Evolutionary conservation across 2,888 invertebrate species (phyloP).

Genomic region (Rhorus exstirpatorius): DNA sequence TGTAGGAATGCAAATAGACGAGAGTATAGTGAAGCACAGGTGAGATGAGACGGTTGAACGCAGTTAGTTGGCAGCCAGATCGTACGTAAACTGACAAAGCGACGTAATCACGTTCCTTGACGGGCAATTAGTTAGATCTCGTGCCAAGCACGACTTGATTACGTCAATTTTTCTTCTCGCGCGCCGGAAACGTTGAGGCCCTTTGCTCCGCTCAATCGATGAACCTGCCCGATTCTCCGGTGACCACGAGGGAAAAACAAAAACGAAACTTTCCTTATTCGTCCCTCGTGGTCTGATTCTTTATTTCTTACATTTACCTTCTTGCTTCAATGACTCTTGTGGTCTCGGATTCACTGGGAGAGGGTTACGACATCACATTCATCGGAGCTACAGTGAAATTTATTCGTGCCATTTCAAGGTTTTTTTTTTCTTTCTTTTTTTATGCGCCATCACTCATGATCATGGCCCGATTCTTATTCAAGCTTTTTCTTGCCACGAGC

Average conservation of each 20-base stretch:
- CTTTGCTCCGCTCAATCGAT: constrained; percentile 67
- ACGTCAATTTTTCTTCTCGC: constrained; percentile 82
- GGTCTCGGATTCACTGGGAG: no score
- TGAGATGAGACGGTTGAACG: constrained; percentile 28
- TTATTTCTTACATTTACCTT: constrained; percentile 1
- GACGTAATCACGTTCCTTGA: constrained; percentile 83
- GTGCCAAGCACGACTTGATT: constrained; percentile 79
- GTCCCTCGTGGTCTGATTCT: not conserved
- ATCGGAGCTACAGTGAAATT: not conserved
- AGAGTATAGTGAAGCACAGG: constrained; percentile 29
- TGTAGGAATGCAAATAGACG: constrained; percentile 59
- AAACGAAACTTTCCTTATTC: not conserved
- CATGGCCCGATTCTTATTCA: not conserved
- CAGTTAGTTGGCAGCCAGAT: constrained; percentile 39
- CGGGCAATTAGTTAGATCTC: constrained; percentile 83
- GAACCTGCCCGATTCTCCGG: constrained; percentile 26
- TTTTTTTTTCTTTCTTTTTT: no score
- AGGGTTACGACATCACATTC: not conserved
- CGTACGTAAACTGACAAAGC: constrained; percentile 81
- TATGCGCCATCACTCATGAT: not conserved
- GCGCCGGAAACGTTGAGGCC: constrained; percentile 76
- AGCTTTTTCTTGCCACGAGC: no score
- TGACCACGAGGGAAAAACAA: not conserved
- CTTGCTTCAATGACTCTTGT: no score
- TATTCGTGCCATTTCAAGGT: not conserved